Evolutionary conservation across 2,797 vertebrate species (phyloP), one percentile per base, ranked within the genome.

Genomic region (Mycteria americana): DNA sequence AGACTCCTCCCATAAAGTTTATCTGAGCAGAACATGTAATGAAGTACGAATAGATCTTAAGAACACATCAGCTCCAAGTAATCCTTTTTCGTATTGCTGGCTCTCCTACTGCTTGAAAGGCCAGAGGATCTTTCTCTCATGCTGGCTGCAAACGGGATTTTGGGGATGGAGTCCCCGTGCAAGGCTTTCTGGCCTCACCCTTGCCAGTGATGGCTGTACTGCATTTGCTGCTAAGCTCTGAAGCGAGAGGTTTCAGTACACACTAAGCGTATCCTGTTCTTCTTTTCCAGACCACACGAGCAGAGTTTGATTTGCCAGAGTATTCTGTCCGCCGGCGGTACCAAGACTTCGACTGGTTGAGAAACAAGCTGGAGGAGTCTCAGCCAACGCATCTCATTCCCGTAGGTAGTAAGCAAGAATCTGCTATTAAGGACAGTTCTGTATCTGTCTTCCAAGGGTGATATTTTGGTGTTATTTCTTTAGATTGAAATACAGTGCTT

Each of bases 331-430:
- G 99, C 19, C 98, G 99, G 79, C 98, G 99, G 64, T 99, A 99
- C 97, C 99, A 99, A 97, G 99, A 99, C 97, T 99, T 99, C 7
- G 99, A 99, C 96, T 99, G 99, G 99, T 96, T 99, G 96, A 98
- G 99, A 96, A 99, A 96, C 96, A 99, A 99, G 95, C 97, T 99
- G 95, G 99, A 99, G 93, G 99, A 99, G 88, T 99, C 99, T n/a
- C 99, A 99, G 94, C 99, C 99, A 10, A 99, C 99, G 0, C 99
- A 99, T 98, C 99, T 99, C 96, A 99, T 99, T 98, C 99, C 99
- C 39, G 99, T 99, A 99, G 97, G 99, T 99, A 98, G 97, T 98
- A 97, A 97, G 81, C 81, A 94, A 83, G 73, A 53, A 30, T 51
- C 64, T 86, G 89, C 70, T 88, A 3, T 51, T 94, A 73, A 82